phyloP scores from a whole-genome alignment of 1,140 invertebrate species.

The Solen grandis region DNA sequence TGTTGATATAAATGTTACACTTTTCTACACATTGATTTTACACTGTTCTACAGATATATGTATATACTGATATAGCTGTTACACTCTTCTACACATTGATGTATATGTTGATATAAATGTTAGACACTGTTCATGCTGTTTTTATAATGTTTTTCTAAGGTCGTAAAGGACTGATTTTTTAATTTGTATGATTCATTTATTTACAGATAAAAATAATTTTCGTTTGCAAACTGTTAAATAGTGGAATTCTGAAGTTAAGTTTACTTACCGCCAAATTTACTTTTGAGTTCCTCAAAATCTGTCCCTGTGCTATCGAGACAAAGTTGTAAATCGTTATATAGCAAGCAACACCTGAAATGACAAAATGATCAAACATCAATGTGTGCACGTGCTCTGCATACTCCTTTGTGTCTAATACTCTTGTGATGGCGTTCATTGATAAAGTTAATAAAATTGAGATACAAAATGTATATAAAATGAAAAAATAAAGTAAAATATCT shows the following conservation, averaged over 20 bases:
- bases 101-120: too few species aligned
- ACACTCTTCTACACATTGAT: too few species aligned
- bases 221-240: background rate
- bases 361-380: background rate
- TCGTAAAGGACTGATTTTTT: background rate
- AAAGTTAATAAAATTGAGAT: too few species aligned
- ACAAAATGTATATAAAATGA: too few species aligned
- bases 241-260: background rate
- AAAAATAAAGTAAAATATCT: background rate
- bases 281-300: slow-evolving; percentile 60
- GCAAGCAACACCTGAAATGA: slow-evolving; percentile 59
- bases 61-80: too few species aligned
- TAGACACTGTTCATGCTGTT: background rate
- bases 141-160: background rate
- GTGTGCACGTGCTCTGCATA: background rate
- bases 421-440: too few species aligned
- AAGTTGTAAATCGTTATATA: slow-evolving; percentile 56
- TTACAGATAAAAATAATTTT: background rate
- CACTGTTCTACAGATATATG: too few species aligned
- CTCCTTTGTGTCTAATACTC: background rate
- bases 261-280: slow-evolving; percentile 57
- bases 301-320: slow-evolving; percentile 47
- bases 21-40: too few species aligned
- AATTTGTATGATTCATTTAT: slow-evolving; percentile 5
- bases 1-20: too few species aligned